These are phyloP conservation scores for Hirtodrosophila duncani DNA, from an alignment of 2,888 invertebrate species.

Conservation along the genomic window DNA sequence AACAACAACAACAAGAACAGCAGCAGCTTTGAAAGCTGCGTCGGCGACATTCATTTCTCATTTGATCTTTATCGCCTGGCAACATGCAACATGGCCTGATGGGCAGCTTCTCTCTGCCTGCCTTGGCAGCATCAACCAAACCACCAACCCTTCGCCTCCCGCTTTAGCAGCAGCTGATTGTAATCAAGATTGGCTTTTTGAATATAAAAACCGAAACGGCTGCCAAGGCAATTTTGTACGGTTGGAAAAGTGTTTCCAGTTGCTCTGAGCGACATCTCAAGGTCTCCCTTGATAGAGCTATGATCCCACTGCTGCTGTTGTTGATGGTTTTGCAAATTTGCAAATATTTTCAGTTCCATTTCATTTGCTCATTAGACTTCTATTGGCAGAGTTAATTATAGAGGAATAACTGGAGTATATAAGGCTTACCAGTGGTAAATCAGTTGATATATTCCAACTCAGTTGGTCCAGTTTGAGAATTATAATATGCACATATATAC, in stretches of 20 bases:
- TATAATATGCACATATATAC: too few relatives aligned
- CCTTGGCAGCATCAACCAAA: conserved; percentile 1
- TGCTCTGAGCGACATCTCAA: conserved; percentile 62
- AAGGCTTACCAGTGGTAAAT: too few relatives aligned
- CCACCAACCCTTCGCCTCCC: conserved; percentile 18
- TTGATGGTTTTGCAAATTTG: background rate
- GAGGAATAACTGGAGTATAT: too few relatives aligned
- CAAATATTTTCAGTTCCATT: conserved; percentile 13
- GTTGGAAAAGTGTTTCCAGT: conserved; percentile 52
- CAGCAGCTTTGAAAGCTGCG: conserved; percentile 33
- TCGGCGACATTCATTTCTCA: conserved; percentile 72
- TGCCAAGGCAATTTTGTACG: conserved; percentile 66
- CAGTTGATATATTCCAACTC: too few relatives aligned
- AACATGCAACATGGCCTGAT: conserved; percentile 57
- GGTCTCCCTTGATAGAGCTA: conserved; percentile 34
- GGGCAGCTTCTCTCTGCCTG: conserved; percentile 3
- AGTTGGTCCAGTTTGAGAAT: too few relatives aligned
- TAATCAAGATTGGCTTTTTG: conserved; percentile 72
- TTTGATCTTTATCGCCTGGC: conserved; percentile 71
- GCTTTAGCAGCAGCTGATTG: conserved; percentile 50
- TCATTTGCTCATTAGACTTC: too few relatives aligned
- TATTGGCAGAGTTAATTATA: too few relatives aligned
- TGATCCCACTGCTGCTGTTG: conserved; percentile 8
- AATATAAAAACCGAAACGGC: conserved; percentile 54
- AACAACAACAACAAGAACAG: background rate